phyloP scores from a whole-genome alignment of 2,797 vertebrate species.

The Leptatherina wallacei region DNA sequence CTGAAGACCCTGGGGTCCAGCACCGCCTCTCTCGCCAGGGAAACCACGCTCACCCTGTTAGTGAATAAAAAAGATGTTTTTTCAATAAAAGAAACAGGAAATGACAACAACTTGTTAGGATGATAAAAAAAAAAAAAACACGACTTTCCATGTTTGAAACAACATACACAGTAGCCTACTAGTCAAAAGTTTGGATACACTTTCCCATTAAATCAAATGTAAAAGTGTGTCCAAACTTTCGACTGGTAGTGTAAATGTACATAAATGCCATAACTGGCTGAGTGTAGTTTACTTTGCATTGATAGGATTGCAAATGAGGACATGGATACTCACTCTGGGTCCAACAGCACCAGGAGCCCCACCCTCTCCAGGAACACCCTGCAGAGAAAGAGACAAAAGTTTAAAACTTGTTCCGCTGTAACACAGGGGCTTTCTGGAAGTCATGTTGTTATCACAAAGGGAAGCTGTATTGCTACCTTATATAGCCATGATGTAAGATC shows the following conservation, averaged over 20 bases:
- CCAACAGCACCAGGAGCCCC: slow-evolving; percentile 90
- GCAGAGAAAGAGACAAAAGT: slow-evolving; percentile 19
- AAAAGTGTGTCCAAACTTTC: not conserved
- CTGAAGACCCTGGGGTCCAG: slow-evolving; percentile 93
- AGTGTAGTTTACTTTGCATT: slow-evolving; percentile 1
- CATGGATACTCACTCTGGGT: slow-evolving; percentile 88
- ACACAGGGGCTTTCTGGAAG: not conserved
- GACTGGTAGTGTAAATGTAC: not conserved
- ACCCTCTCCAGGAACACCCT: slow-evolving; percentile 95
- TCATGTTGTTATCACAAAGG: not conserved
- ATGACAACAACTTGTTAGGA: not conserved
- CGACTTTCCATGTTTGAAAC: not conserved
- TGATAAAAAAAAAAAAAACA: not conserved
- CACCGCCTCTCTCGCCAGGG: slow-evolving; percentile 94
- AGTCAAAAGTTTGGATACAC: no score
- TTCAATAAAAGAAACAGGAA: slow-evolving; percentile 14
- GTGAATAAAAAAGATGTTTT: slow-evolving; percentile 27
- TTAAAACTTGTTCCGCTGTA: not conserved
- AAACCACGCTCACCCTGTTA: slow-evolving; percentile 95
- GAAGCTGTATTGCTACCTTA: not conserved
- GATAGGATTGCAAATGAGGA: not conserved
- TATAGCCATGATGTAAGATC: not conserved
- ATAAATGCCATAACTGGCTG: not conserved
- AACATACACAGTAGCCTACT: not conserved
- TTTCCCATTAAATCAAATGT: no score